Conservation (phyloP, 2,113 vertebrate species). For the Trichechus manatus region DNA sequence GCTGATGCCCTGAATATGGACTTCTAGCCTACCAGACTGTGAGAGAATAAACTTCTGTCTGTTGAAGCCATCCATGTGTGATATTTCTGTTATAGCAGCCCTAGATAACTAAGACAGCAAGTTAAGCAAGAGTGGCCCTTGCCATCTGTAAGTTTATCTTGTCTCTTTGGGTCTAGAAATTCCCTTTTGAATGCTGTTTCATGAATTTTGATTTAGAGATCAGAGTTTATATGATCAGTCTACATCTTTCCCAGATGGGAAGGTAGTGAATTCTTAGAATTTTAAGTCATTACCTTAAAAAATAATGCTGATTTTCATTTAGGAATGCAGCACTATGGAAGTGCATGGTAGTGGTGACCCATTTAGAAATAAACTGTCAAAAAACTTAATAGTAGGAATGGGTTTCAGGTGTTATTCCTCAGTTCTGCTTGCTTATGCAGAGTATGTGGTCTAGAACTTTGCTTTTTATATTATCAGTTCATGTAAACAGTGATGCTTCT, state of each 20-base stretch:
- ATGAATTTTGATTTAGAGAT: slow-evolving; percentile 31
- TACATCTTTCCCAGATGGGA: background rate
- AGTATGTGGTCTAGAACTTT: background rate
- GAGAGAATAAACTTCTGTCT: too few relatives aligned
- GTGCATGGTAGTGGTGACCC: background rate
- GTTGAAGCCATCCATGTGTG: too few relatives aligned
- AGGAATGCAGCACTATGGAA: background rate
- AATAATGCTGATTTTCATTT: slow-evolving; percentile 31
- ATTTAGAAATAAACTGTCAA: background rate
- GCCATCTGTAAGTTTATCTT: background rate
- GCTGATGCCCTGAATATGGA: too few relatives aligned
- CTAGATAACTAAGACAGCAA: background rate
- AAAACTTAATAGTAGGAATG: background rate
- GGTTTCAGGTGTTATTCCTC: background rate
- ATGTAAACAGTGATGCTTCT: background rate
- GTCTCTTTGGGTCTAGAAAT: background rate
- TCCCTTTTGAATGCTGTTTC: slow-evolving; percentile 10
- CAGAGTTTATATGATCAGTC: background rate
- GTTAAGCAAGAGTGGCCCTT: background rate
- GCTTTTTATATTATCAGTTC: background rate
- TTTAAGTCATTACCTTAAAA: slow-evolving; percentile 33
- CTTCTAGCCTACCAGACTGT: too few relatives aligned
- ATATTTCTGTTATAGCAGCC: too few relatives aligned
- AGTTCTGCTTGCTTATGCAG: background rate
- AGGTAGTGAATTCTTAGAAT: background rate